Percentiles rank a stretch among this genome's conserved stretches.
phyloP scores from a whole-genome alignment of 2,888 invertebrate genomes.

The Corythucha ciliata region DNA sequence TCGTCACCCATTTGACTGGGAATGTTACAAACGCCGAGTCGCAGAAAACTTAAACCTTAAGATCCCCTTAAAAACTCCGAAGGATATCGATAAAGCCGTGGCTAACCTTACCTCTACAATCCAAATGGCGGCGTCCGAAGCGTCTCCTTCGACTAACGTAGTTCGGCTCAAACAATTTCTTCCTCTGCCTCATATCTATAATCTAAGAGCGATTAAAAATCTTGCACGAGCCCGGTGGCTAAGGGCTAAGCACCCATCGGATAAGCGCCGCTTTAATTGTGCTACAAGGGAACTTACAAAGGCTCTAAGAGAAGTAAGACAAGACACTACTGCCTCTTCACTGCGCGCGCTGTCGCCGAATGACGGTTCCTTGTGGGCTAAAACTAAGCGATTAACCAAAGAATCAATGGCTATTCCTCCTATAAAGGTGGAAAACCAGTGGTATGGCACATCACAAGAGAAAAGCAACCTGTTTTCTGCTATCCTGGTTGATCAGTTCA shows the following conservation, averaged over 20 bases:
- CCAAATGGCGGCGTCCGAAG: background rate
- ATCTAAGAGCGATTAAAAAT: background rate
- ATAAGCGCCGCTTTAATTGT: background rate
- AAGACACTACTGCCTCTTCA: background rate
- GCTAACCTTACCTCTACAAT: background rate
- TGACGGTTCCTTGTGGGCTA: background rate
- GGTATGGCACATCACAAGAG: background rate
- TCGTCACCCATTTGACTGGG: slow-evolving; percentile 2
- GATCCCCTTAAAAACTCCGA: background rate
- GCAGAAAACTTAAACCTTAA: background rate
- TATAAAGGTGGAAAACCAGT: background rate
- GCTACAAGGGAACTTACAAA: background rate
- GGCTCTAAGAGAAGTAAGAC: background rate
- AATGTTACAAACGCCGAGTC: background rate
- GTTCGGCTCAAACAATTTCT: background rate
- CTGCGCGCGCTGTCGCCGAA: background rate
- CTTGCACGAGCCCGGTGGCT: background rate
- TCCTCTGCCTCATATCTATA: background rate
- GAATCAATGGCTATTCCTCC: slow-evolving; percentile 3
- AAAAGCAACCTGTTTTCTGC: background rate
- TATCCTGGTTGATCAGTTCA: slow-evolving; percentile 2
- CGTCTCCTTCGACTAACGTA: background rate
- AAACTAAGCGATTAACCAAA: background rate
- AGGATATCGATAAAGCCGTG: slow-evolving; percentile 2
- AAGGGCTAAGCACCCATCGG: slow-evolving; percentile 1